Base-by-base conservation (phyloP, 2,113 vertebrate species). In the Cololabis saira region DNA sequence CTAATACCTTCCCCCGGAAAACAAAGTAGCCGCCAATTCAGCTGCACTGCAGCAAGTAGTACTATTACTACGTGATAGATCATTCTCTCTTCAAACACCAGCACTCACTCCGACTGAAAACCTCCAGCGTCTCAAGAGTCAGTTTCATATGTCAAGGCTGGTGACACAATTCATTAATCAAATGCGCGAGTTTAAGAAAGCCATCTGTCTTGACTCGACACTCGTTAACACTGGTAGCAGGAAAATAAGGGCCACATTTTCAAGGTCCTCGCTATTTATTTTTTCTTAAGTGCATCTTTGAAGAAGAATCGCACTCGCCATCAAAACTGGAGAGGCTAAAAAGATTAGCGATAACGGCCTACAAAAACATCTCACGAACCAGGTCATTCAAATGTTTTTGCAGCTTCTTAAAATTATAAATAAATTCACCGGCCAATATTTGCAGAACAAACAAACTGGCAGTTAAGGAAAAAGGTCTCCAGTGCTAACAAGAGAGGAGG, bases 11-110 rank as follows among this genome's bases (percentile, higher is more conserved):
- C 69, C 74, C 71, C 72, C 60, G 68, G 63, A 86, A 80, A 84
- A 84, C 58, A 47, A 82, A 84, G 76, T 61, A 47, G 78, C 77
- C 73, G 86, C 89, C 85, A 90, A 88, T 83, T 84, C 80, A 80
- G 88, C 91, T 88, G 92, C 92, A 91, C 88, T 91, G 92, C 92
- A 94, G 92, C 92, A 21, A 85, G 83, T 88, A 88, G 76, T 81
- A 85, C 75, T 42, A 86, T 85, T 75, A 86, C 88, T 82, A 91
- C 75, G 81, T 74, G 78, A 89, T 80, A 87, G 74, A 78, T 85
- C 82, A 75, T 78, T 83, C 84, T 63, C 80, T 75, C 64, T 84
- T 80, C 48, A 62, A 50, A 75, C 59, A 56, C 72, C 57, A 66
- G 50, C 67, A 82, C 74, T 82, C 75, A 52, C 58, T 71, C 19